A percentile compares a stretch with the other conserved stretches of the same genome.
Conservation (phyloP, 2,113 vertebrate species). For the Tretioscincus oriximinensis region DNA sequence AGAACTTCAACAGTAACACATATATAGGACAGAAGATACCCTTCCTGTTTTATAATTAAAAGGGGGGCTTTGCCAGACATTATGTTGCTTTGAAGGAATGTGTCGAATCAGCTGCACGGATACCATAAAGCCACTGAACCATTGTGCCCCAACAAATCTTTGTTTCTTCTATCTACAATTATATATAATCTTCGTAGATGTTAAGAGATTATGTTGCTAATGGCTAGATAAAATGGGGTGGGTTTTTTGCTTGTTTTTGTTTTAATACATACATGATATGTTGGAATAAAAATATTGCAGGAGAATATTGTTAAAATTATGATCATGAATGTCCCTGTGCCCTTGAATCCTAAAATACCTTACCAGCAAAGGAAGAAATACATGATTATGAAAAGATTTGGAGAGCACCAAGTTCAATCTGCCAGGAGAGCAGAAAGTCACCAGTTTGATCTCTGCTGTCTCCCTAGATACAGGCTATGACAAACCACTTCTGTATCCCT, state of each 20-base stretch:
- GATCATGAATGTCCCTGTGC: not conserved
- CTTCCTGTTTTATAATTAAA: constrained; percentile 15
- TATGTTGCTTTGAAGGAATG: constrained; percentile 25
- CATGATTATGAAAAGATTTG: too few relatives aligned
- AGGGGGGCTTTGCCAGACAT: not conserved
- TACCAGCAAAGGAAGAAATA: too few relatives aligned
- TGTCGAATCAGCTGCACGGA: not conserved
- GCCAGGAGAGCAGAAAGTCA: too few relatives aligned
- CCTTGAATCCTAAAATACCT: too few relatives aligned
- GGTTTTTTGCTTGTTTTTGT: too few relatives aligned
- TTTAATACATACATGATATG: too few relatives aligned
- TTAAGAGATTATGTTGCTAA: not conserved
- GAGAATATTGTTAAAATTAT: not conserved
- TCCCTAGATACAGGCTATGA: too few relatives aligned
- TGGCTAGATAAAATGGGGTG: not conserved
- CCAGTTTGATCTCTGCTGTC: too few relatives aligned
- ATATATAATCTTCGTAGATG: not conserved
- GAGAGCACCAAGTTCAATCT: too few relatives aligned
- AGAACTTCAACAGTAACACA: not conserved
- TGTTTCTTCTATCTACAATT: not conserved
- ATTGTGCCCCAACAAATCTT: not conserved
- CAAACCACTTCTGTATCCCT: too few relatives aligned
- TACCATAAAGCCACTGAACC: not conserved
- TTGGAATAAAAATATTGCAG: not conserved
- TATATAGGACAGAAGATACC: not conserved